Base-by-base conservation (phyloP, 1,140 invertebrate genomes). In the Drepana arcuata region DNA sequence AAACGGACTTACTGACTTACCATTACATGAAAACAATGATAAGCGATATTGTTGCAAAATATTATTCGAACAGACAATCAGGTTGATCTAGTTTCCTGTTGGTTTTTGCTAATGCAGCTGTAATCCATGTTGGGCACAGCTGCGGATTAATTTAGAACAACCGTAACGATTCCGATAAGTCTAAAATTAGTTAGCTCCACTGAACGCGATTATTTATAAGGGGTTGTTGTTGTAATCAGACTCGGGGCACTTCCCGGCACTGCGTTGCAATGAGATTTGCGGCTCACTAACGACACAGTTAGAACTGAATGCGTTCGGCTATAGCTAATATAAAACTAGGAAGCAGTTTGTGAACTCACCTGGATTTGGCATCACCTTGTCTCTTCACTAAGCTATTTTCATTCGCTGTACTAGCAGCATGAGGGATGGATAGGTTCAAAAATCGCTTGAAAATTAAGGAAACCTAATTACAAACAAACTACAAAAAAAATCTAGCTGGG, bases 181-280 rank as follows among this genome's bases (percentile, higher is more conserved):
- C 50, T 59, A 59, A 52, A 55, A 49, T 53, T 64, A 64, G 55
- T 24, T 12, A 14, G 28, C 14, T 44, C 43, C 34, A 52, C 33
- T 40, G 39, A 45, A 50, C 33, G 29, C 49, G 36, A 54, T 57
- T 44, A 53, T 64, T 61, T 65, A 54, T 48, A 62, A 51, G 41
- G 26, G 43, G 33, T 27, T 50, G 51, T 34, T 45, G 42, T 49
- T 41, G 34, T 41, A 41, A 47, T 39, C 10, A 37, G 34, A 51
- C 35, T 23, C 38, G 40, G 26, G 2, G 41, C 31, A 46, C 43
- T 48, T 53, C 40, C 48, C 41, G 48, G 40, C 37, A 34, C 35
- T 48, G 33, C 31, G 38, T 32, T 41, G 29, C 27, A 28, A 40
- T 36, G 7, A 7, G 15, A n/a, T 25, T 40, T 32, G 23, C 14